Conservation (phyloP, 2,888 invertebrate species). For the Dyspetes luteomarginatus region DNA sequence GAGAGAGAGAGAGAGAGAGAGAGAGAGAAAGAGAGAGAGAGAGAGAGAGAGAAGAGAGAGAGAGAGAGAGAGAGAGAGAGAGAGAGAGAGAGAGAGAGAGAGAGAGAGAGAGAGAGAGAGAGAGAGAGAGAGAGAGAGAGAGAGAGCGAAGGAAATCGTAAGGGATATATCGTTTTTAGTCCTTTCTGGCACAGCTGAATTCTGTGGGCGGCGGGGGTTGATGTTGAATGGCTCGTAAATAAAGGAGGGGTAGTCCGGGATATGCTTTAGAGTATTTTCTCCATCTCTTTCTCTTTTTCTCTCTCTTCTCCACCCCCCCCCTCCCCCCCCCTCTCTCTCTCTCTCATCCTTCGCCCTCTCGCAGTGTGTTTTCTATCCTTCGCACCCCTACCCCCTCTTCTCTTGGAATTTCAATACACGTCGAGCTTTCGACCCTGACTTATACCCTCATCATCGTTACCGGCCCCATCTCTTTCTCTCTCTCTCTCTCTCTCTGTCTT, state of each 20-base stretch:
- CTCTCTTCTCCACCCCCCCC: slow-evolving; percentile 3
- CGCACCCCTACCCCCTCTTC: slow-evolving; percentile 19
- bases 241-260: slow-evolving; percentile 50
- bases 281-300: slow-evolving; percentile 14
- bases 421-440: slow-evolving; percentile 68
- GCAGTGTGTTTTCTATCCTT: slow-evolving; percentile 36
- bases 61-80: slow-evolving; percentile 13
- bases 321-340: neutral
- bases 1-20: slow-evolving; percentile 1
- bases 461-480: slow-evolving; percentile 38
- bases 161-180: slow-evolving; percentile 23
- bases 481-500: slow-evolving; percentile 38
- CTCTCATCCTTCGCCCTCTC: slow-evolving; percentile 17
- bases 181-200: slow-evolving; percentile 50
- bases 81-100: slow-evolving; percentile 3
- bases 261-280: slow-evolving; percentile 43
- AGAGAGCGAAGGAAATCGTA: slow-evolving; percentile 5
- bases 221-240: slow-evolving; percentile 55
- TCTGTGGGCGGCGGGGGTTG: slow-evolving; percentile 49
- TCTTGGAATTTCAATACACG: slow-evolving; percentile 73
- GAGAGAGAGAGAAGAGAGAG: no score
- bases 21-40: slow-evolving; percentile 3
- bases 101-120: neutral
- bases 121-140: neutral
- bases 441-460: slow-evolving; percentile 66